Evolutionary conservation across 2,797 vertebrate species (phyloP), one percentile per base, ranked within the genome.

Genomic region (Masticophis lateralis): DNA sequence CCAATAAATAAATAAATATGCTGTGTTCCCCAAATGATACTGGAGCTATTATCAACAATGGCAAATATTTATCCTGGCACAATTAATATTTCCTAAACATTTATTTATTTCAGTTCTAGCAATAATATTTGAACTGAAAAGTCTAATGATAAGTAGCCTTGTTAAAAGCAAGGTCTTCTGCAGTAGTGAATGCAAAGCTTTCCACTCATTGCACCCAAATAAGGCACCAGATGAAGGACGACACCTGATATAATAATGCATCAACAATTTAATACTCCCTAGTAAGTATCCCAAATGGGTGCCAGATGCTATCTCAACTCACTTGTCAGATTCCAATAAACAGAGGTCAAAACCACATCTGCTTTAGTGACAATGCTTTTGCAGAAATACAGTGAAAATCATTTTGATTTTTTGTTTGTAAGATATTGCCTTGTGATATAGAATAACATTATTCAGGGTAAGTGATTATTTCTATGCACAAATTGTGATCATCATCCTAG

Each of bases 251-350:
- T 88, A 3, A 11, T 13, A 93, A 43, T 60, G 2, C 32, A 47
- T 28, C 59, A 92, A 60, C 61, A 88, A 60, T 0, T 0, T 88
- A 22, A 56, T 74, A 86, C 6, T 93, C 92, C 92, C 90, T 8
- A 87, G 87, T 91, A 94, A 55, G 20, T 51, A 56, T 27, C 86
- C 59, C 91, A 88, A 79, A 94, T 60, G 32, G 63, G 55, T 57
- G 57, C 92, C 96, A 94, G 92, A n/a, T 89, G 94, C 74, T 51
- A 5, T 11, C 89, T 90, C 91, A 89, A 43, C 37, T 91, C 91
- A 13, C 60, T 92, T 61, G 53, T 63, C 88, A 93, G 61, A 27
- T 47, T 86, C 60, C 47, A 56, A 16, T 88, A 43, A 93, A 8
- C 12, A 74, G 55, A 92, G 93, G 87, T 92, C 92, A 90, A 20